Base-by-base conservation (phyloP, 2,113 vertebrate species). In the Felis catus region DNA sequence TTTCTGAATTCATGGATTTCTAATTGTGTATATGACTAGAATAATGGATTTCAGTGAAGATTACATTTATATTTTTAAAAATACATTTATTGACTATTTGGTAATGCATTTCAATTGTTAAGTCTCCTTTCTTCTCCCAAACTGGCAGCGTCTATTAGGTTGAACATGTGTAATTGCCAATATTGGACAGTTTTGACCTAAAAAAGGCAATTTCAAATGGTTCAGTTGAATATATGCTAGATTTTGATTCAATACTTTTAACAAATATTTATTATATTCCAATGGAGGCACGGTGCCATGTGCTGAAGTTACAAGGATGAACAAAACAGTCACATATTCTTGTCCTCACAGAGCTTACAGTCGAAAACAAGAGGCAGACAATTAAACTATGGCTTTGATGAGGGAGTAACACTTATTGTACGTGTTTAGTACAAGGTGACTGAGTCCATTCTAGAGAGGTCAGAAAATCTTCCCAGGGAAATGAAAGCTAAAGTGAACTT, bases 1-100 rank as follows among this genome's bases (percentile, higher is more conserved):
- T 94, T 94, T 90, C 76, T 85, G 45, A 95, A 84, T 93, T 88
- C 73, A 71, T 94, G 25, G 71, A 19, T 80, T 92, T 98, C 31
- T 96, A 81, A 70, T 25, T 58, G 25, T 89, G 45, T 36, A 11
- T 88, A 7, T 65, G 41, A 58, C 55, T 45, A 80, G 48, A 27
- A 89, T 63, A 97, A 80, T 81, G 27, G 58, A 89, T 95, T 93
- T 93, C 36, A 51, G 78, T 84, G 65, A 95, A 97, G 95, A 65
- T 63, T 51, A 70, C 33, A 29, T 78, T 73, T 53, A 2, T 39
- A 39, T 39, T 39, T 39, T 39, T 39, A 39, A 92, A 93, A 82
- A 86, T 36, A 41, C 27, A 88, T 36, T 94, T 88, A 79, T 53
- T 90, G 29, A 81, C 81, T 66, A 73, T 71, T 53, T 85, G 66